These are phyloP conservation scores for Scomber scombrus DNA, from an alignment of 2,113 vertebrate species.

Conservation along the genomic window DNA sequence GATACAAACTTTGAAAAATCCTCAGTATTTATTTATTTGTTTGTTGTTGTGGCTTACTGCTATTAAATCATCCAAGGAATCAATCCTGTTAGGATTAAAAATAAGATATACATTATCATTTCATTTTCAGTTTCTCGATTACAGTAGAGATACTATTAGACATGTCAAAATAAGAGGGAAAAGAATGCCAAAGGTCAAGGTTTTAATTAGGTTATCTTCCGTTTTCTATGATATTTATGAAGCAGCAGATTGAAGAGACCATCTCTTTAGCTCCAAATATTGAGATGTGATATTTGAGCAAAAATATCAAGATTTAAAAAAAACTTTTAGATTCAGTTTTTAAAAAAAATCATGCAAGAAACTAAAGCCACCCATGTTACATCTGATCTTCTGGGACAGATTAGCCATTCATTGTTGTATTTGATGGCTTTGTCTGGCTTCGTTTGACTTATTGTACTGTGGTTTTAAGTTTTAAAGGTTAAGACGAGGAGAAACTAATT, in stretches of 20 bases:
- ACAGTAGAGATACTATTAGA: background rate
- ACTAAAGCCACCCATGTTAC: background rate
- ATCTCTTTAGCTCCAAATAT: background rate
- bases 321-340: background rate
- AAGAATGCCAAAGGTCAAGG: background rate
- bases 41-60: background rate
- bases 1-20: constrained; percentile 1
- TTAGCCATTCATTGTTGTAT: constrained; percentile 11
- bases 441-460: constrained; percentile 6
- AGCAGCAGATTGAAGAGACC: background rate
- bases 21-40: background rate
- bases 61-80: background rate
- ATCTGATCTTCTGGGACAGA: constrained; percentile 15
- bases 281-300: constrained; percentile 4
- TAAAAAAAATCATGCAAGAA: constrained; percentile 3
- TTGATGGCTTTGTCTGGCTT: constrained; percentile 29
- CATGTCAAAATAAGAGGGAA: background rate
- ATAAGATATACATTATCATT: background rate
- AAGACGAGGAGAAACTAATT: constrained; percentile 30
- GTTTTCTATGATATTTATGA: background rate
- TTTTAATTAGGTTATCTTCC: constrained; percentile 10
- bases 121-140: background rate
- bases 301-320: background rate
- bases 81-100: constrained; percentile 5
- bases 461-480: constrained; percentile 30